These are phyloP conservation scores for Habropoda laboriosa DNA, from an alignment of 1,140 invertebrate genomes.

Conservation along the genomic window DNA sequence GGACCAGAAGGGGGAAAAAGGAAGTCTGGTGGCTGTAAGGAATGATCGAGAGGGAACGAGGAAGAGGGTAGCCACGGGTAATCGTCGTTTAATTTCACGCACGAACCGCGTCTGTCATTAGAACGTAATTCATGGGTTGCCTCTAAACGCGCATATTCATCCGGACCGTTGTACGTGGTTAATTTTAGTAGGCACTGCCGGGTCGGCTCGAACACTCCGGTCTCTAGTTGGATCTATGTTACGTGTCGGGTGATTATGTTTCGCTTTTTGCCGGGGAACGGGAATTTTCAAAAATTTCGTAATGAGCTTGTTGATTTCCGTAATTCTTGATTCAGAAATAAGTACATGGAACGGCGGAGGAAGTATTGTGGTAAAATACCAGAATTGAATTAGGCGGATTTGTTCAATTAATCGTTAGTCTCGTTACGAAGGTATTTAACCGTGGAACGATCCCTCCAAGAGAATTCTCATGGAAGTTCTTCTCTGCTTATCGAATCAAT, in stretches of 20 bases:
- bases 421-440: too few species aligned
- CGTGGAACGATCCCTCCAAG: too few species aligned
- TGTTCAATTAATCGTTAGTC: too few species aligned
- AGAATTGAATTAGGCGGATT: too few species aligned
- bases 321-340: too few species aligned
- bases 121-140: conserved; percentile 40
- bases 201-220: conserved; percentile 9
- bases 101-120: conserved; percentile 54
- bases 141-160: background rate
- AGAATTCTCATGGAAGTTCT: too few species aligned
- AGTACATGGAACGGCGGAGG: too few species aligned
- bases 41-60: conserved; percentile 45
- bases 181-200: conserved; percentile 19
- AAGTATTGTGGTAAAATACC: too few species aligned
- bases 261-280: background rate
- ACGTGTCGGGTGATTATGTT: background rate
- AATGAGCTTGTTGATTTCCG: too few species aligned
- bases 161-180: conserved; percentile 9
- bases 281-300: too few species aligned
- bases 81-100: conserved; percentile 63
- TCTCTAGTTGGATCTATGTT: background rate
- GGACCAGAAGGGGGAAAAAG: background rate
- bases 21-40: background rate
- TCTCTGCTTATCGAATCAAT: too few species aligned
- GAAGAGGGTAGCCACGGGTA: conserved; percentile 34